Percentiles rank a stretch among this genome's conserved stretches.
Conservation (phyloP, 2,113 vertebrate species). For the Cottus gobio region DNA sequence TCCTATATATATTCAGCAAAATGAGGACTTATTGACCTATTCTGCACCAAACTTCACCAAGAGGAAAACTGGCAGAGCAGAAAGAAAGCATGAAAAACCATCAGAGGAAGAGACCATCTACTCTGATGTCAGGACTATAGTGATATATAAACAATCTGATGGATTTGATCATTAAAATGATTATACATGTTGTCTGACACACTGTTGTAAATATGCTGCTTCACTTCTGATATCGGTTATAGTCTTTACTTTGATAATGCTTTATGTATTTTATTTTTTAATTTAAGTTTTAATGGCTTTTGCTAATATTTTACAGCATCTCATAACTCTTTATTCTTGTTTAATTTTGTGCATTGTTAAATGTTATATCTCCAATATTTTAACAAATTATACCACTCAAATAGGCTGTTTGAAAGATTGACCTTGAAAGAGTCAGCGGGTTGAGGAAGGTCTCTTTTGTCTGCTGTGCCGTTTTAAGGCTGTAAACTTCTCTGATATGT, state of each 20-base stretch:
- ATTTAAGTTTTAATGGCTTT: neutral
- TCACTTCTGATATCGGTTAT: neutral
- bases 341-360: no score
- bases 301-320: neutral
- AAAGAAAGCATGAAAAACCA: neutral
- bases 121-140: neutral
- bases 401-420: no score
- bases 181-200: no score
- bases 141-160: neutral
- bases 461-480: no score
- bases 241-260: neutral
- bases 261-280: no score
- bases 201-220: neutral
- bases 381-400: no score
- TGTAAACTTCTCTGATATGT: no score
- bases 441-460: no score
- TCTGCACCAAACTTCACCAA: neutral
- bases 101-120: neutral
- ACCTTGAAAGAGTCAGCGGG: no score
- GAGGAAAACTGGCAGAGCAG: fast-evolving
- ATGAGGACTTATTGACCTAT: constrained; percentile 5
- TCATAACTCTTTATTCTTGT: no score
- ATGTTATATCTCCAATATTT: no score
- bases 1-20: constrained; percentile 6
- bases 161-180: neutral